Conservation (phyloP, 2,888 invertebrate genomes). For the Allolobophora icterica region DNA sequence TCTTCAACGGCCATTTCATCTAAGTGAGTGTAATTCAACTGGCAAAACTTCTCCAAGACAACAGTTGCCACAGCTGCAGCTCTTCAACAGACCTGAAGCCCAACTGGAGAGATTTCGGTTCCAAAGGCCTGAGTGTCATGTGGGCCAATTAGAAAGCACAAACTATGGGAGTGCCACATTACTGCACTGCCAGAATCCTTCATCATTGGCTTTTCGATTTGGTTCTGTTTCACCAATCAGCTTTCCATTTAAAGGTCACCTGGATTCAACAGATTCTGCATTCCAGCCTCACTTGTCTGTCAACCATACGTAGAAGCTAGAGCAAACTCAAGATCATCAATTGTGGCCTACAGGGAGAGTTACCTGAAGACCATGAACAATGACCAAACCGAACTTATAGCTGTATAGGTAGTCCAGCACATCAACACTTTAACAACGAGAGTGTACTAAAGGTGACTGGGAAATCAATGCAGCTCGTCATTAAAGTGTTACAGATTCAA, state of each 20-base stretch:
- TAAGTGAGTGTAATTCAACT: background rate
- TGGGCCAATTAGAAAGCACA: background rate
- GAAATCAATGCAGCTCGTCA: too few species aligned
- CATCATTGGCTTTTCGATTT: background rate
- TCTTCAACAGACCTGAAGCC: background rate
- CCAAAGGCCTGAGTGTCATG: background rate
- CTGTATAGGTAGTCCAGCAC: background rate
- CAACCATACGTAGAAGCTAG: background rate
- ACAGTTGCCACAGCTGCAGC: background rate
- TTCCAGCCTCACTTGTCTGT: slow-evolving; percentile 1
- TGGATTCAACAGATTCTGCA: background rate
- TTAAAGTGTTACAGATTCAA: too few species aligned
- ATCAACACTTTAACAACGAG: too few species aligned
- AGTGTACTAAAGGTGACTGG: background rate
- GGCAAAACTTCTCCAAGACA: background rate
- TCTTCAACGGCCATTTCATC: background rate
- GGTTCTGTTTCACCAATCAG: background rate
- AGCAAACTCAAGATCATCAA: background rate
- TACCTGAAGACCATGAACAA: background rate
- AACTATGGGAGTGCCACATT: background rate
- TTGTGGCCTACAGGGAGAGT: background rate
- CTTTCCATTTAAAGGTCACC: background rate
- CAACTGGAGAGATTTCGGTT: background rate
- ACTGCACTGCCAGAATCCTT: slow-evolving; percentile 17
- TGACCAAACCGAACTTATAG: background rate